These are phyloP conservation scores for Oscheius sp. DNA, from an alignment of 2,888 invertebrate species.

Conservation along the genomic window DNA sequence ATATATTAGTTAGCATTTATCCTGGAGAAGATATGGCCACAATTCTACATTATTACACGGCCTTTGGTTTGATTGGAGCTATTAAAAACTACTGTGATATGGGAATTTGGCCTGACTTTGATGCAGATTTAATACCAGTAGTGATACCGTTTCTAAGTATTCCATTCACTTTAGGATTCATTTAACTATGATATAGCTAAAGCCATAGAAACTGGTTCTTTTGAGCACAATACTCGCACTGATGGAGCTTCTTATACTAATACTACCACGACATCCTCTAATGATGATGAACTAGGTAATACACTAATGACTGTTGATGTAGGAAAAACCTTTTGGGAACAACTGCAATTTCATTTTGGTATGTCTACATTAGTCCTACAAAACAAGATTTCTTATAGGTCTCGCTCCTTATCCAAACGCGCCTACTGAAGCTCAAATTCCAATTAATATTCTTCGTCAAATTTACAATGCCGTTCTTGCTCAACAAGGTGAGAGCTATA, in stretches of 20 bases:
- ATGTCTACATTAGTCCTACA: neutral
- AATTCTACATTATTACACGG: conserved; percentile 1
- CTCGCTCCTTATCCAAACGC: neutral
- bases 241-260: neutral
- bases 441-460: neutral
- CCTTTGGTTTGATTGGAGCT: neutral
- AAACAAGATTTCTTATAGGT: neutral
- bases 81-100: neutral
- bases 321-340: neutral
- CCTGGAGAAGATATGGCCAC: conserved; percentile 9
- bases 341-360: conserved; percentile 14
- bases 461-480: neutral
- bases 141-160: too few species aligned
- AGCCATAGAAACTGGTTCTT: conserved; percentile 1
- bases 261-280: neutral
- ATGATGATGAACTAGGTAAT: neutral
- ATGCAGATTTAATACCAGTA: conserved; percentile 1
- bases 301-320: neutral
- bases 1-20: conserved; percentile 14
- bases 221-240: neutral
- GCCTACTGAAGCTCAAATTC: neutral
- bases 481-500: neutral
- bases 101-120: neutral
- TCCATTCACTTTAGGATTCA: conserved; percentile 6
- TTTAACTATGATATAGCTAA: conserved; percentile 6